phyloP scores from a whole-genome alignment of 2,113 vertebrate genomes.

The Atherinomorus stipes region DNA sequence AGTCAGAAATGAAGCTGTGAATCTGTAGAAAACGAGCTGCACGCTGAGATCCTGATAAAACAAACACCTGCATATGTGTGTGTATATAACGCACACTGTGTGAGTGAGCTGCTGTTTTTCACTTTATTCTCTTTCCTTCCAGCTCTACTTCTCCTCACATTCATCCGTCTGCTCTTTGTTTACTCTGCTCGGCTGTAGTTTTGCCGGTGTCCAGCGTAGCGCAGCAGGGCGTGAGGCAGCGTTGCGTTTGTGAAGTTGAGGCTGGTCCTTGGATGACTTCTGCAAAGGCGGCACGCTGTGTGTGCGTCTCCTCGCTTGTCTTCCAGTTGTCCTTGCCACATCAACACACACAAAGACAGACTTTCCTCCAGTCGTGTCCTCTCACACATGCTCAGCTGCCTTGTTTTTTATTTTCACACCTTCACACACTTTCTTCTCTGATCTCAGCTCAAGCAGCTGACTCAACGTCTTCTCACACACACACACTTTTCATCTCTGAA shows the following conservation, averaged over 20 bases:
- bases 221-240: neutral
- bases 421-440: neutral
- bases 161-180: too few species aligned
- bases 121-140: neutral
- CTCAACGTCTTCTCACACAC: too few species aligned
- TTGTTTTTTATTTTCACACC: neutral
- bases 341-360: conserved; percentile 8
- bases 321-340: conserved; percentile 28
- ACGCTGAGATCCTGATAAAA: too few species aligned
- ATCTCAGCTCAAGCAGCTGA: too few species aligned
- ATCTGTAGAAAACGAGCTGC: too few species aligned
- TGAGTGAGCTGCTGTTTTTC: too few species aligned
- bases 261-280: conserved; percentile 1
- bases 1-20: too few species aligned
- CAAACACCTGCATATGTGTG: too few species aligned
- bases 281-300: conserved; percentile 2
- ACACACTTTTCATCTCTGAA: too few species aligned
- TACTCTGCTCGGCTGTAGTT: too few species aligned
- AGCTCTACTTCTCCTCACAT: neutral
- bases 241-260: conserved; percentile 1
- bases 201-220: too few species aligned
- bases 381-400: neutral
- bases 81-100: too few species aligned
- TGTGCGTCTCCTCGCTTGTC: conserved; percentile 5
- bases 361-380: neutral